Conservation (phyloP, 2,888 invertebrate genomes). For the Drosophila mimetica region DNA sequence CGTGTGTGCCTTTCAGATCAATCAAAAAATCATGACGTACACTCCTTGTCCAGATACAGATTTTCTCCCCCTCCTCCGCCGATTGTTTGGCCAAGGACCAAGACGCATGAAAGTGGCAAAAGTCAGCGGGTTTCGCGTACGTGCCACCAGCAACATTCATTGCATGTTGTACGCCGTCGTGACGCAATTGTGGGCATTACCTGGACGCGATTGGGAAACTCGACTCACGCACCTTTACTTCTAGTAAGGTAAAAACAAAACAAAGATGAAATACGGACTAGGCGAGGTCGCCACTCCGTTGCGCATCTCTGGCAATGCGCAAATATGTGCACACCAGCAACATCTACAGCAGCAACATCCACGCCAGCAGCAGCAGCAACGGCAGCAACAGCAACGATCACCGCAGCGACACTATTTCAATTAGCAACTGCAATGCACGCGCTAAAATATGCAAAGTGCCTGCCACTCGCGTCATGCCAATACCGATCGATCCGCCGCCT, state of each 20-base stretch:
- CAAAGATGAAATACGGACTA: conserved; percentile 42
- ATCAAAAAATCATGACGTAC: conserved; percentile 79
- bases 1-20: conserved; percentile 82
- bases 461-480: conserved; percentile 54
- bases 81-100: conserved; percentile 12
- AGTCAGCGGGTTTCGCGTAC: conserved; percentile 31
- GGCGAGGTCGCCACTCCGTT: conserved; percentile 76
- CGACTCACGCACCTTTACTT: conserved; percentile 63
- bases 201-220: conserved; percentile 11
- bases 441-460: conserved; percentile 77
- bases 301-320: conserved; percentile 75
- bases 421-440: conserved; percentile 80
- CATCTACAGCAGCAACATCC: conserved; percentile 21
- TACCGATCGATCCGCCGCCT: conserved; percentile 9
- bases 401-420: conserved; percentile 78
- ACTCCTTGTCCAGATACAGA: conserved; percentile 30
- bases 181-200: conserved; percentile 72
- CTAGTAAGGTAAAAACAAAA: conserved; percentile 4
- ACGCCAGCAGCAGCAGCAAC: conserved; percentile 13
- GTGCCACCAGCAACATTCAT: conserved; percentile 38
- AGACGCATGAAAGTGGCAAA: conserved; percentile 50
- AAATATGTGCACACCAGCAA: conserved; percentile 70
- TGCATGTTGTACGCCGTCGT: conserved; percentile 50
- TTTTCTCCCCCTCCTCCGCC: not conserved
- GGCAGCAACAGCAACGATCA: conserved; percentile 46